Conservation (phyloP, 2,888 invertebrate species). For the Siphlonurus alternatus region DNA sequence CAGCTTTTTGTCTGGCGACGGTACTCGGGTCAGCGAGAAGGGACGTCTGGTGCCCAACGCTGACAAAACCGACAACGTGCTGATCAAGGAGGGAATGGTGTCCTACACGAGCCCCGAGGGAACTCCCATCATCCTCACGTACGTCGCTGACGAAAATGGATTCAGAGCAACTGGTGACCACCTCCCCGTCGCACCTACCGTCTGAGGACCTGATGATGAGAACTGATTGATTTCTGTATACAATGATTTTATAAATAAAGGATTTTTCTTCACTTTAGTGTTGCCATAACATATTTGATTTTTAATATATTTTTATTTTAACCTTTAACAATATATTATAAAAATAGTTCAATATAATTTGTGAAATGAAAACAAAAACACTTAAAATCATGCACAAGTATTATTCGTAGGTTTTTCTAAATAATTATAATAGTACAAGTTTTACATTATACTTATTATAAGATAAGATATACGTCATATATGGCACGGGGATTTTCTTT, state of each 20-base stretch:
- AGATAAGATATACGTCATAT: too few relatives aligned
- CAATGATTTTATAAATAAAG: too few relatives aligned
- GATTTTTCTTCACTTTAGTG: too few relatives aligned
- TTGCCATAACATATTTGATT: background rate
- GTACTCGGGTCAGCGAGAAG: conserved; percentile 15
- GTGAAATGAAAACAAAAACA: background rate
- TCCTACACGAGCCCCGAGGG: conserved; percentile 17
- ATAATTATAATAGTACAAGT: too few relatives aligned
- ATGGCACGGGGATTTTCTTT: too few relatives aligned
- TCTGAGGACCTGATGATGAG: background rate
- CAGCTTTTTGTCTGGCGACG: conserved; percentile 15
- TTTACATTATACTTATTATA: too few relatives aligned
- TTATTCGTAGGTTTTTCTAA: too few relatives aligned
- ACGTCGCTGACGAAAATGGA: conserved; percentile 15
- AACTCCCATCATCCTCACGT: conserved; percentile 14
- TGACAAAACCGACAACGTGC: conserved; percentile 14
- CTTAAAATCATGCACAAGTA: too few relatives aligned
- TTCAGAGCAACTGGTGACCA: conserved; percentile 15
- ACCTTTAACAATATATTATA: background rate
- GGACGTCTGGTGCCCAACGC: conserved; percentile 15
- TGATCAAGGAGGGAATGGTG: conserved; percentile 17
- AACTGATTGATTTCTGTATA: too few relatives aligned
- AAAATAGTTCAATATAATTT: background rate
- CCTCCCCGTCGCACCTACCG: conserved; percentile 11
- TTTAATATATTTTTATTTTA: background rate